phyloP scores from a whole-genome alignment of 1,140 invertebrate genomes.

The Aphaenogaster rudis region DNA sequence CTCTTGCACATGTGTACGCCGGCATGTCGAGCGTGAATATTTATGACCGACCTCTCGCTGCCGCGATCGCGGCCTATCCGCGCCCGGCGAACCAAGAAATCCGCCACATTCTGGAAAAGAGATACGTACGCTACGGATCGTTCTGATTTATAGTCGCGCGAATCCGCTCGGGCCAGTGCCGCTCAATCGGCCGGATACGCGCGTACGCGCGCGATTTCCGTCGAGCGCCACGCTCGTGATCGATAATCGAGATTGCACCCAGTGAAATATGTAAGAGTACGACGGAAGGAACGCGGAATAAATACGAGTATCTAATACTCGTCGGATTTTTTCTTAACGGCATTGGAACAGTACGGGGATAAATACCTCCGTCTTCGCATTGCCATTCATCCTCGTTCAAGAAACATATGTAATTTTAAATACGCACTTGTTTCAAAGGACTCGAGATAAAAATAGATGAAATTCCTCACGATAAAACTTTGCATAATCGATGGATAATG shows the following conservation, averaged over 20 bases:
- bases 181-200: constrained; percentile 46
- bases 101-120: constrained; percentile 79
- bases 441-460: background rate
- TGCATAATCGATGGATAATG: constrained; percentile 11
- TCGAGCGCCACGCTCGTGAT: background rate
- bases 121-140: constrained; percentile 55
- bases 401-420: constrained; percentile 11
- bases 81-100: constrained; percentile 71
- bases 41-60: constrained; percentile 60
- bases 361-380: background rate
- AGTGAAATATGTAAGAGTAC: constrained; percentile 10
- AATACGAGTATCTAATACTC: background rate
- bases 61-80: constrained; percentile 55
- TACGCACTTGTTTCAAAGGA: background rate
- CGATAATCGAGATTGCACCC: background rate
- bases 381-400: background rate
- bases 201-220: constrained; percentile 22
- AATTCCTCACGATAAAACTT: background rate
- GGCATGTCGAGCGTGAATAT: constrained; percentile 75
- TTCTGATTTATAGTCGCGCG: constrained; percentile 80
- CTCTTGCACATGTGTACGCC: constrained; percentile 74
- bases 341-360: background rate
- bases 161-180: constrained; percentile 31
- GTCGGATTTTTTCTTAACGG: background rate
- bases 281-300: constrained; percentile 9